Evolutionary conservation across 1,140 invertebrate genomes (phyloP).

Genomic region (Lutraria rhynchaena): DNA sequence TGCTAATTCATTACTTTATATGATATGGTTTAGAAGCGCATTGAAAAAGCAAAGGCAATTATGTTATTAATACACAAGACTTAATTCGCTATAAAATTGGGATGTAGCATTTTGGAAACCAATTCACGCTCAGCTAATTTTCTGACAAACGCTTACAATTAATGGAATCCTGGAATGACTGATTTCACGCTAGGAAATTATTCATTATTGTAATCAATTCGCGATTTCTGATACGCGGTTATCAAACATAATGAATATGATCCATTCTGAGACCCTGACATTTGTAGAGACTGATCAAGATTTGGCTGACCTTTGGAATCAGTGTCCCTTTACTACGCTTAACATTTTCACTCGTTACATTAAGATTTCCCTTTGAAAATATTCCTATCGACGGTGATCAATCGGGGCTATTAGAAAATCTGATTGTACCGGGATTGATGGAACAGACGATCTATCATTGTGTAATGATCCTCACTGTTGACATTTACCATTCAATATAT

Average conservation of each 20-base stretch:
- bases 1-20: no score
- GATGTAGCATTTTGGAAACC: no score
- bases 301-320: constrained; percentile 45
- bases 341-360: constrained; percentile 40
- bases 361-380: constrained; percentile 25
- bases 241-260: constrained; percentile 9
- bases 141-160: no score
- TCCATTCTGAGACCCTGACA: constrained; percentile 13
- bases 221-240: constrained; percentile 24
- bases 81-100: no score
- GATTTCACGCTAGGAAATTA: no score
- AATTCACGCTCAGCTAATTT: no score
- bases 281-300: constrained; percentile 29
- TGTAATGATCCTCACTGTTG: no score
- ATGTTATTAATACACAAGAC: no score
- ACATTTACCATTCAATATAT: not conserved
- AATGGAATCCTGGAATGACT: no score
- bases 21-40: no score
- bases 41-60: no score
- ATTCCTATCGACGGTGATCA: constrained; percentile 9
- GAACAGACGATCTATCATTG: not conserved
- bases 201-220: constrained; percentile 33
- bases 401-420: constrained; percentile 28
- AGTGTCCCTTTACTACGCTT: constrained; percentile 34
- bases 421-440: not conserved